These are phyloP conservation scores for Myopa testacea DNA, from an alignment of 2,888 invertebrate species.

Conservation along the genomic window DNA sequence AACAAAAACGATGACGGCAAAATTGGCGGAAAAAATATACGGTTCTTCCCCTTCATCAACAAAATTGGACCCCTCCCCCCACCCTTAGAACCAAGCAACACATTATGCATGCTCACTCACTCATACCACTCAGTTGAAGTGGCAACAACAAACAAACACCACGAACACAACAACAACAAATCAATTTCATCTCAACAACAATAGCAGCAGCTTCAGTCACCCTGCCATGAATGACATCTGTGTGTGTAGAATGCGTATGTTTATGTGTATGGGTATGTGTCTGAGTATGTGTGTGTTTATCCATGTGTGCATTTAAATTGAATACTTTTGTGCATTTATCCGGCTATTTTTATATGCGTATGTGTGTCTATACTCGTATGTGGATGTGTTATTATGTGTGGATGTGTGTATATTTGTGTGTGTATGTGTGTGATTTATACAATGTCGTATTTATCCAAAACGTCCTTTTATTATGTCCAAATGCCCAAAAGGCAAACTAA, in stretches of 20 bases:
- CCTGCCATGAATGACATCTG: conserved; percentile 15
- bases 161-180: not conserved
- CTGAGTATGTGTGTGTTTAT: conserved; percentile 19
- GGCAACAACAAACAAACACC: not conserved
- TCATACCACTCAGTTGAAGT: not conserved
- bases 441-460: not conserved
- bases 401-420: not conserved
- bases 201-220: not conserved
- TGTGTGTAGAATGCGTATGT: not conserved
- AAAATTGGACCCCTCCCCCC: too few species aligned
- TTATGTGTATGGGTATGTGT: not conserved
- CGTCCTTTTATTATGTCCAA: not conserved
- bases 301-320: not conserved
- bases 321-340: not conserved
- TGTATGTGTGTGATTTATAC: not conserved
- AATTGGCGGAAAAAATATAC: too few species aligned
- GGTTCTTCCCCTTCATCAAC: too few species aligned
- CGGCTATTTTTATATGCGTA: not conserved
- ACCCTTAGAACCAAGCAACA: too few species aligned
- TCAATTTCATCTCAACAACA: conserved; percentile 4
- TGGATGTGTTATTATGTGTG: not conserved
- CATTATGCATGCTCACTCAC: not conserved
- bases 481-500: not conserved
- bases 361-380: not conserved
- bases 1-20: not conserved